Percentiles rank a stretch among this genome's conserved stretches.
Evolutionary conservation across 1,140 invertebrate species (phyloP).

Genomic region (Forficula auricularia): DNA sequence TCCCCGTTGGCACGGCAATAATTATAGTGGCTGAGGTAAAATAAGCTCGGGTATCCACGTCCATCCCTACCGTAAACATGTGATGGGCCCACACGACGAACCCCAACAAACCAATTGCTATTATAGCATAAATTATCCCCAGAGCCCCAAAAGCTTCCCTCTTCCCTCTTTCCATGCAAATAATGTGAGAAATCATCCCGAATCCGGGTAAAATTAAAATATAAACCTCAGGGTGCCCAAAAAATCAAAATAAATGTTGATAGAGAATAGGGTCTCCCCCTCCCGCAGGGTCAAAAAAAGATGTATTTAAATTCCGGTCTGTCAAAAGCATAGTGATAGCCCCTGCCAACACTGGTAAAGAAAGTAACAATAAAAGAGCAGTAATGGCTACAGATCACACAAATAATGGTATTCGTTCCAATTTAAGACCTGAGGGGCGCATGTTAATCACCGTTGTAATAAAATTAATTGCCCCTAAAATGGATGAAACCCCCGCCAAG

Average conservation of each 20-base stretch:
- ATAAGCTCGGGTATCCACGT: constrained; percentile 50
- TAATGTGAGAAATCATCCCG: constrained; percentile 45
- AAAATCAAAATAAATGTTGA: constrained; percentile 66
- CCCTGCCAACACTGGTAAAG: constrained; percentile 49
- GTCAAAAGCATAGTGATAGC: constrained; percentile 53
- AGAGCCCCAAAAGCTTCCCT: constrained; percentile 36
- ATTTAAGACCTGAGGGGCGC: background rate
- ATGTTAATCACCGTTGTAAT: constrained; percentile 3
- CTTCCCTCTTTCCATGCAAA: constrained; percentile 37
- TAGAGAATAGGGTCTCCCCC: constrained; percentile 51
- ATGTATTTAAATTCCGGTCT: constrained; percentile 50
- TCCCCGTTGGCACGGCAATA: constrained; percentile 46
- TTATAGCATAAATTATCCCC: constrained; percentile 44
- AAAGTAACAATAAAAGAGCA: constrained; percentile 41
- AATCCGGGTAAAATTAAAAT: constrained; percentile 49
- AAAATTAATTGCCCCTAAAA: no score
- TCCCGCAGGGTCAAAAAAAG: constrained; percentile 45
- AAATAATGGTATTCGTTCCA: constrained; percentile 30
- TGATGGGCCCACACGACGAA: constrained; percentile 53
- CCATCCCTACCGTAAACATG: constrained; percentile 56
- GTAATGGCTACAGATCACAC: constrained; percentile 44
- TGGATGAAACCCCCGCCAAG: no score
- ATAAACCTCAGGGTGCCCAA: constrained; percentile 60
- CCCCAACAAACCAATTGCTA: constrained; percentile 43
- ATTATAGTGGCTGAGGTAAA: constrained; percentile 56